Percentiles rank a stretch among this genome's conserved stretches.
phyloP scores from a whole-genome alignment of 1,140 invertebrate genomes.

The Apis laboriosa region DNA sequence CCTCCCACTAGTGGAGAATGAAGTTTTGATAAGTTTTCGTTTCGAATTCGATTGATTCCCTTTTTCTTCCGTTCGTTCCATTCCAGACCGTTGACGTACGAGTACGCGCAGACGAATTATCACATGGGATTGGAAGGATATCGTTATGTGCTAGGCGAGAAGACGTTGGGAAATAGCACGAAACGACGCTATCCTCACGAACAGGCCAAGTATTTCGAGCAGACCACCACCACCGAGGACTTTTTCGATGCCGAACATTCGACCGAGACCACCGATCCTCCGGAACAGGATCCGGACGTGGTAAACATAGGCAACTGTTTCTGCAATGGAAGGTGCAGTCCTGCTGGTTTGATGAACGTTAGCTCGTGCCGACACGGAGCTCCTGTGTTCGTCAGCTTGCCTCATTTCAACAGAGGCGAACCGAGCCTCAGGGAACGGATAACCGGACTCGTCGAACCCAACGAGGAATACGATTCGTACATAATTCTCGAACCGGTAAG shows the following conservation, averaged over 20 bases:
- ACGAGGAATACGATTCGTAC: constrained; percentile 82
- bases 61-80: background rate
- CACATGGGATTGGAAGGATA: constrained; percentile 74
- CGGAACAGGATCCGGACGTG: constrained; percentile 77
- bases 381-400: constrained; percentile 86
- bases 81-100: constrained; percentile 20
- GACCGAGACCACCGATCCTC: constrained; percentile 20
- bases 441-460: constrained; percentile 83
- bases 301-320: constrained; percentile 85
- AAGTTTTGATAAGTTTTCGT: background rate
- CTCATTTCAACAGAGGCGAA: constrained; percentile 87
- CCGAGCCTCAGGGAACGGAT: constrained; percentile 80
- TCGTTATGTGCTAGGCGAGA: constrained; percentile 73
- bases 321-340: constrained; percentile 86
- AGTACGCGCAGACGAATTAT: constrained; percentile 60
- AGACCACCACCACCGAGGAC: constrained; percentile 75
- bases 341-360: constrained; percentile 83
- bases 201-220: constrained; percentile 76
- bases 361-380: constrained; percentile 82
- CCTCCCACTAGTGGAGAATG: too few species aligned
- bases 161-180: constrained; percentile 77
- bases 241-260: constrained; percentile 72
- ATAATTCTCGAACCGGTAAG: constrained; percentile 85
- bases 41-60: background rate
- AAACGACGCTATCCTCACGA: constrained; percentile 73